These are phyloP conservation scores for Chloroceryle inda DNA, from an alignment of 2,797 vertebrate genomes.

Conservation along the genomic window DNA sequence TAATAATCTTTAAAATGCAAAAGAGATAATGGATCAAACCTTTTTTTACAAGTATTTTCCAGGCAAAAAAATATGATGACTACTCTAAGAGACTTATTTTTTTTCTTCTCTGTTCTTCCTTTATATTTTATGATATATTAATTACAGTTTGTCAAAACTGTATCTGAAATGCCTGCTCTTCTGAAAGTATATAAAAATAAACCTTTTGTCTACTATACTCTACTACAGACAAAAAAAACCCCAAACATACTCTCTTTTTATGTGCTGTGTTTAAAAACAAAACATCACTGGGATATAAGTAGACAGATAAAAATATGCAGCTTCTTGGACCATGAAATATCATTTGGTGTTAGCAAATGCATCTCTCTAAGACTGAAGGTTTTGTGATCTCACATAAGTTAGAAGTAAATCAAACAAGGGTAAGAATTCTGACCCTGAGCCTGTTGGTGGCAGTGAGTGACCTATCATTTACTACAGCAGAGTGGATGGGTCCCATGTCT, in stretches of 20 bases:
- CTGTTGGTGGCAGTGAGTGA: not conserved
- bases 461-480: not conserved
- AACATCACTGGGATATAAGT: not conserved
- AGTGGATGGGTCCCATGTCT: not conserved
- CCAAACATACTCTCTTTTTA: not conserved
- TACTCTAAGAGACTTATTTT: not conserved
- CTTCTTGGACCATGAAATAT: not conserved
- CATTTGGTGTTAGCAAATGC: not conserved
- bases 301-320: not conserved
- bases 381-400: not conserved
- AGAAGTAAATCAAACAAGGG: not conserved
- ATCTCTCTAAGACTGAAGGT: not conserved
- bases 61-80: not conserved
- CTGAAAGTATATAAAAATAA: conserved; percentile 20
- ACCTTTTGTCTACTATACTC: not conserved
- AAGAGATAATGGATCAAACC: not conserved
- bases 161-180: not conserved
- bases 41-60: not conserved
- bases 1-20: not conserved
- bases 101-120: not conserved
- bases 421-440: not conserved
- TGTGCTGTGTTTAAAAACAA: not conserved
- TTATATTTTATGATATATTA: conserved; percentile 36
- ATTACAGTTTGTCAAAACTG: conserved; percentile 6
- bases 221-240: not conserved